A percentile compares a stretch with the other conserved stretches of the same genome.
phyloP scores from a whole-genome alignment of 2,888 invertebrate genomes.

The Trichogramma evanescens region DNA sequence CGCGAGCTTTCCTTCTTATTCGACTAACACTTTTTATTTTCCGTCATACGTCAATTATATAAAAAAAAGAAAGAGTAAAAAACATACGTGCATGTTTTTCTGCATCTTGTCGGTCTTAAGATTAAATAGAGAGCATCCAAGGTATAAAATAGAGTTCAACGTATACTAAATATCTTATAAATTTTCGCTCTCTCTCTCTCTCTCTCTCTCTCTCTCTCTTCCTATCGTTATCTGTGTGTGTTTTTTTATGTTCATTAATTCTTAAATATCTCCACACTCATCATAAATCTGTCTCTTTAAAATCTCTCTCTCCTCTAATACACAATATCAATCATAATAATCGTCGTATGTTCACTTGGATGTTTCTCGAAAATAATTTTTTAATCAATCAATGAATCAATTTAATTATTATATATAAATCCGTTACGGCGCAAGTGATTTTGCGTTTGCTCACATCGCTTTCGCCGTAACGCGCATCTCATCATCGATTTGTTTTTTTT shows the following conservation, averaged over 20 bases:
- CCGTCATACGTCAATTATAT: not conserved
- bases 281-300: slow-evolving; percentile 9
- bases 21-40: not conserved
- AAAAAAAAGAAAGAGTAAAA: slow-evolving; percentile 8
- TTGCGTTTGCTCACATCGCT: too few species aligned
- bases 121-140: slow-evolving; percentile 21
- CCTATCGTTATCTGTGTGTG: slow-evolving; percentile 11
- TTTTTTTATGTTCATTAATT: too few species aligned
- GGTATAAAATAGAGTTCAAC: slow-evolving; percentile 16
- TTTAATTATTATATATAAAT: too few species aligned
- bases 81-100: slow-evolving; percentile 16
- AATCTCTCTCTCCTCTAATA: slow-evolving; percentile 19
- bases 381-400: too few species aligned
- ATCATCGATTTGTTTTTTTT: not conserved
- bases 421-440: too few species aligned
- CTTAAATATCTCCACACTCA: too few species aligned
- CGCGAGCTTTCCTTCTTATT: not conserved
- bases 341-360: too few species aligned
- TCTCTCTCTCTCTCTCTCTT: slow-evolving; percentile 13
- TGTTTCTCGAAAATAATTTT: too few species aligned
- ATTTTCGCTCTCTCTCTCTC: slow-evolving; percentile 18
- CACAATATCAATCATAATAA: slow-evolving; percentile 9
- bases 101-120: slow-evolving; percentile 13
- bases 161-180: slow-evolving; percentile 5
- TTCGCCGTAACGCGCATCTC: not conserved